phyloP scores from a whole-genome alignment of 2,797 vertebrate species.

The Clarias platycephalus region DNA sequence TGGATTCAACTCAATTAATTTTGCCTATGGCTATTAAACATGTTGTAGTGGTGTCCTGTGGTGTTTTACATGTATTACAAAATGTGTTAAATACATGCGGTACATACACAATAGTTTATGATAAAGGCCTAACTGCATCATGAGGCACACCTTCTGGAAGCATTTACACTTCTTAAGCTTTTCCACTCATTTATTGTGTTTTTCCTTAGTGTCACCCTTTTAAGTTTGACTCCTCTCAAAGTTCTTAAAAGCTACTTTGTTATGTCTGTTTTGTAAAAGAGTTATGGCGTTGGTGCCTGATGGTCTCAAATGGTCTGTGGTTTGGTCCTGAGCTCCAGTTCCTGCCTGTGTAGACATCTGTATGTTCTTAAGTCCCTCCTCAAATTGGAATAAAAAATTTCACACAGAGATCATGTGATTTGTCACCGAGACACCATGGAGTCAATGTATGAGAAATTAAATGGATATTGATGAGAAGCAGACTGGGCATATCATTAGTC shows the following conservation, averaged over 20 bases:
- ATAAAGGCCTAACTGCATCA: background rate
- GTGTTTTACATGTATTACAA: background rate
- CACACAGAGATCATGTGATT: constrained; percentile 17
- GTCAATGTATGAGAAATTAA: constrained; percentile 1
- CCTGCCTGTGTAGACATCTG: constrained; percentile 9
- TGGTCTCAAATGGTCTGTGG: constrained; percentile 1
- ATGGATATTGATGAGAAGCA: constrained; percentile 14
- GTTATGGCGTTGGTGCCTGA: background rate
- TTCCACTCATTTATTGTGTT: background rate
- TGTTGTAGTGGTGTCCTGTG: background rate
- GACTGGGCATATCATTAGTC: background rate
- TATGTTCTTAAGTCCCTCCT: constrained; percentile 16
- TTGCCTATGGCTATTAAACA: background rate
- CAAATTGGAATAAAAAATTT: constrained; percentile 8
- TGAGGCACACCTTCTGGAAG: background rate
- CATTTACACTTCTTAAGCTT: background rate
- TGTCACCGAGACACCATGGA: constrained; percentile 24
- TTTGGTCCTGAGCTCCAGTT: constrained; percentile 9
- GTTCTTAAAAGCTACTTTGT: background rate
- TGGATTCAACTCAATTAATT: background rate
- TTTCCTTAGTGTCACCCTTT: background rate
- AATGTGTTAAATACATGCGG: background rate
- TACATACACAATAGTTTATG: background rate
- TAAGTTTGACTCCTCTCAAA: background rate
- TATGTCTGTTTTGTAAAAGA: background rate